Evolutionary conservation across 2,113 vertebrate species (phyloP).

Genomic region (Phrynosoma platyrhinos): DNA sequence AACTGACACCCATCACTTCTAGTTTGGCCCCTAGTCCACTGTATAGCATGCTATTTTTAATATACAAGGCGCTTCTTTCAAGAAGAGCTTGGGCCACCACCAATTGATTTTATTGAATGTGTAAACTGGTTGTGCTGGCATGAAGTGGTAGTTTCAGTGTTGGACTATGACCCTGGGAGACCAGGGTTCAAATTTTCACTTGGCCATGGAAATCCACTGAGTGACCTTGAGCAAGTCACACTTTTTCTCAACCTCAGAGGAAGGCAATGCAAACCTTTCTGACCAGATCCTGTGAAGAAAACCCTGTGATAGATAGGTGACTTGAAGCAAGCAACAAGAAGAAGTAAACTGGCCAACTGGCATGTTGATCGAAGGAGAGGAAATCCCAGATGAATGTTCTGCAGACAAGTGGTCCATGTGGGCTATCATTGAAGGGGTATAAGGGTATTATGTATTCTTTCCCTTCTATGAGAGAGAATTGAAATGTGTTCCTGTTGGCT

Average conservation of each 20-base stretch:
- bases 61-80: neutral
- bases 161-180: too few species aligned
- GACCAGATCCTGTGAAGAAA: too few species aligned
- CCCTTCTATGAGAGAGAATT: neutral
- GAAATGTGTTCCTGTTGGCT: neutral
- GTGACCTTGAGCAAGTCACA: too few species aligned
- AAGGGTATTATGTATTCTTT: neutral
- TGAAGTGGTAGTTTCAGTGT: neutral
- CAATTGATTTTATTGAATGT: neutral
- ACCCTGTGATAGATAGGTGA: too few species aligned
- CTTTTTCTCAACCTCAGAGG: too few species aligned
- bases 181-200: too few species aligned
- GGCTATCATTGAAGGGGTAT: neutral
- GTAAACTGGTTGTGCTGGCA: neutral
- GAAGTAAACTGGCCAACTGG: too few species aligned
- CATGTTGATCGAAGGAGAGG: too few species aligned
- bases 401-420: neutral
- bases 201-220: too few species aligned
- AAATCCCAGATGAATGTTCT: neutral
- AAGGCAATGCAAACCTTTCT: too few species aligned
- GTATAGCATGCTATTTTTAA: neutral
- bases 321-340: too few species aligned
- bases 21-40: too few species aligned
- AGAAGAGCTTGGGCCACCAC: neutral
- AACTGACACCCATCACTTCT: neutral